Evolutionary conservation across 2,113 vertebrate species (phyloP), one percentile per base, ranked within the genome.

Genomic region (Xyrauchen texanus): DNA sequence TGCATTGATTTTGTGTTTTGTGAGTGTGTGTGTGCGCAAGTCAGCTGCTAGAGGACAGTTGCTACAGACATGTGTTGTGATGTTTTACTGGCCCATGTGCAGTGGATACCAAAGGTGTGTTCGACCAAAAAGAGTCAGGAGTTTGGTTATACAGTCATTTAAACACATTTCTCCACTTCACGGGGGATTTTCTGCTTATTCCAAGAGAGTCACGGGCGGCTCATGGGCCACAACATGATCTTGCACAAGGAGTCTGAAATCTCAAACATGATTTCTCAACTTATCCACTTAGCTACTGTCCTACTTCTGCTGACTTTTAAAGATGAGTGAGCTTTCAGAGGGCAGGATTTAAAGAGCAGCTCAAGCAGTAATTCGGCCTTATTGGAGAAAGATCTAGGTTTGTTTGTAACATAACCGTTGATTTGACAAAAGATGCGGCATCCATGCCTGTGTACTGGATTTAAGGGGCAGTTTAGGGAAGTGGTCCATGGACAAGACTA

Each of bases 41-140:
- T 80, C 73, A 81, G 82, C 74, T 81, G 78, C n/a, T 73, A 68
- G 73, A 10, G 3, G 53, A 62, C 79, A 79, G 65, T 76, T 81
- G 79, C 72, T 66, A 58, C 58, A 70, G 67, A 53, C 81, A 65
- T 69, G 65, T 75, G 21, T 45, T 78, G 62, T 53, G 55, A 60
- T 42, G 10, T 76, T 64, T 47, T 16, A 15, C 57, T 70, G 46
- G 9, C 68, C 52, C 8, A 3, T 55, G 52, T 70, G 53, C 10
- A 47, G 55, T 45, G 55, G 44, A 72, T 9, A 47, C 15, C 34
- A 60, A 0, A 21, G 47, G 44, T 57, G 7, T 57, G 52, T 57
- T 71, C 3, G 44, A 9, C 47, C 75, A 21, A 81, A 12, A 55
- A 13, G 11, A 55, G 74, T 73, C 21, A 10, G 4, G 52, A 12